phyloP scores from a whole-genome alignment of 2,113 vertebrate genomes.

The Eleginops maclovinus region DNA sequence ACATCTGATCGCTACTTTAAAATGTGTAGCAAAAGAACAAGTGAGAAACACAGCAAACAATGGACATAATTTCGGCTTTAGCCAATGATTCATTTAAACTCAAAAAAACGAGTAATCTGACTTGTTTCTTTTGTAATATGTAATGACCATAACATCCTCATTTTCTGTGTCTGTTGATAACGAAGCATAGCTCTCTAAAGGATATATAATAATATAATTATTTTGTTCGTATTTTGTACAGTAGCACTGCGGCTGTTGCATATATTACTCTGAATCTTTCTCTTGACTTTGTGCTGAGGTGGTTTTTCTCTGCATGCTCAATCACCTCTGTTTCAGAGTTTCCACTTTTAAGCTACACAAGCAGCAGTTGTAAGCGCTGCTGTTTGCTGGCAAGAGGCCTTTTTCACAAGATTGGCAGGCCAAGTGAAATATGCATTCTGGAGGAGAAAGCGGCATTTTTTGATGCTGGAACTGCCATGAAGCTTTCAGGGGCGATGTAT shows the following conservation, averaged over 20 bases:
- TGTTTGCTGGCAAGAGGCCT: slow-evolving; percentile 24
- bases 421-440: slow-evolving; percentile 36
- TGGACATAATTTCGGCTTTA: background rate
- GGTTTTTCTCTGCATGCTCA: slow-evolving; percentile 10
- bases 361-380: slow-evolving; percentile 29
- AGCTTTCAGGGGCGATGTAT: slow-evolving; percentile 16
- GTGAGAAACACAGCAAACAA: background rate
- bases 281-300: background rate
- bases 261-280: background rate
- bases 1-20: background rate
- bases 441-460: slow-evolving; percentile 34
- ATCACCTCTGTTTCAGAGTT: slow-evolving; percentile 45
- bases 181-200: background rate
- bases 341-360: slow-evolving; percentile 53
- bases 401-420: slow-evolving; percentile 45
- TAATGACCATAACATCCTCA: background rate
- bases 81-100: too few relatives aligned
- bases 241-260: background rate
- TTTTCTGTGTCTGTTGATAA: background rate
- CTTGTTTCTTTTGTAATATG: background rate
- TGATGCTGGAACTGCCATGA: slow-evolving; percentile 19
- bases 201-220: background rate
- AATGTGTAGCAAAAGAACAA: background rate
- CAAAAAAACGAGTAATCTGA: too few relatives aligned
- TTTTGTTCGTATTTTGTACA: background rate